Conservation (phyloP, 1,140 invertebrate genomes). For the Portunus trituberculatus region DNA sequence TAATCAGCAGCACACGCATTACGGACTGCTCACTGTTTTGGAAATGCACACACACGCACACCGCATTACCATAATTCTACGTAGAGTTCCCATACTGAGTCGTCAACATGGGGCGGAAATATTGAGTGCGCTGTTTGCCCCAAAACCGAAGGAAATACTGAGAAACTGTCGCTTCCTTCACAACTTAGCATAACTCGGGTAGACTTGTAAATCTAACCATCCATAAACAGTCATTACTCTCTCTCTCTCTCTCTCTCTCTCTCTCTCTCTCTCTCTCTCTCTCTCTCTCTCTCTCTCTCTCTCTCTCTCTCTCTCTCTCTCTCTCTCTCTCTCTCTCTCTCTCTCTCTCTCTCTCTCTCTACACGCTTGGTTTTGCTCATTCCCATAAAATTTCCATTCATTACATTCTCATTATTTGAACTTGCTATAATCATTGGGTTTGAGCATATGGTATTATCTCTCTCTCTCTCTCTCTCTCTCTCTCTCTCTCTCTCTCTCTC, state of each 20-base stretch:
- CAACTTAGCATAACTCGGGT: background rate
- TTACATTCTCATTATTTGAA: background rate
- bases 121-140: background rate
- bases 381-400: conserved; percentile 25
- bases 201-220: background rate
- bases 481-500: conserved; percentile 40
- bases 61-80: background rate
- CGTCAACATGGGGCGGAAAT: background rate
- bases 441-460: background rate
- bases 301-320: background rate
- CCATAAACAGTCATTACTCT: background rate
- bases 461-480: conserved; percentile 32
- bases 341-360: conserved; percentile 2
- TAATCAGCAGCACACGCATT: background rate
- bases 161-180: background rate
- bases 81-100: background rate
- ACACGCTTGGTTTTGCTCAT: background rate
- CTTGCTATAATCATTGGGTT: background rate
- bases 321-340: no score
- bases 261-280: background rate
- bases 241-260: background rate
- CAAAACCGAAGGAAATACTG: background rate
- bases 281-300: background rate
- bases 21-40: conserved; percentile 1
- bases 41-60: background rate